Evolutionary conservation across 2,888 invertebrate species (phyloP).

Genomic region (Phoenoteleia sp.): DNA sequence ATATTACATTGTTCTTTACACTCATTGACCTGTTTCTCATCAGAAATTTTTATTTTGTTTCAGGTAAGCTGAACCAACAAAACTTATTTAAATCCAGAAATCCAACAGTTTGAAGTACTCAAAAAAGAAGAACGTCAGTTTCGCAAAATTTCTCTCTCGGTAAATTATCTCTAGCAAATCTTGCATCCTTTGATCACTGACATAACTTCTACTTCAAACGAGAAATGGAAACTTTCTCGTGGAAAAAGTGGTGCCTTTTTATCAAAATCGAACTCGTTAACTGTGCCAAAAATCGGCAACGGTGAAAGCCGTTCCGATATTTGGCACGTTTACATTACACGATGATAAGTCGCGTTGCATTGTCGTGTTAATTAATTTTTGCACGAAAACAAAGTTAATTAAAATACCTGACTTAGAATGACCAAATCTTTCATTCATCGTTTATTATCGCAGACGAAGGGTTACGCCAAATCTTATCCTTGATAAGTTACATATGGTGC

Average conservation of each 20-base stretch:
- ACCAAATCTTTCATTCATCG: slow-evolving; percentile 8
- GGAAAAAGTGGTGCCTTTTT: neutral
- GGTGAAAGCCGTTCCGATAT: neutral
- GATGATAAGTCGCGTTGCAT: too few relatives aligned
- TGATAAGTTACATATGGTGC: too few relatives aligned
- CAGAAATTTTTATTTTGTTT: neutral
- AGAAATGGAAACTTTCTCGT: slow-evolving; percentile 15
- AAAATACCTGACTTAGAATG: slow-evolving; percentile 10
- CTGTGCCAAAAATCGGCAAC: neutral
- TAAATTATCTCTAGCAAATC: slow-evolving; percentile 24
- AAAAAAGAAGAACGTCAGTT: slow-evolving; percentile 16
- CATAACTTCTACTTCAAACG: slow-evolving; percentile 1
- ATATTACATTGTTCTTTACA: too few relatives aligned
- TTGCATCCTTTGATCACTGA: slow-evolving; percentile 4
- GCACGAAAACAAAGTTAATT: slow-evolving; percentile 27
- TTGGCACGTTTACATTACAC: slow-evolving; percentile 23
- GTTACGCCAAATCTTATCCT: slow-evolving; percentile 27
- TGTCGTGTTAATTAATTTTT: slow-evolving; percentile 50
- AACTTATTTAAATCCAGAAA: neutral
- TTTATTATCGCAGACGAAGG: neutral
- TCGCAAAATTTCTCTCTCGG: neutral
- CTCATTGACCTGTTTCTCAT: too few relatives aligned
- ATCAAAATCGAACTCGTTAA: slow-evolving; percentile 15
- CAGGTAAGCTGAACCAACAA: slow-evolving; percentile 8
- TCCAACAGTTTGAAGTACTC: neutral